A percentile compares a stretch with the other conserved stretches of the same genome.
phyloP scores from a whole-genome alignment of 2,888 invertebrate genomes.

The Portevinia maculata region DNA sequence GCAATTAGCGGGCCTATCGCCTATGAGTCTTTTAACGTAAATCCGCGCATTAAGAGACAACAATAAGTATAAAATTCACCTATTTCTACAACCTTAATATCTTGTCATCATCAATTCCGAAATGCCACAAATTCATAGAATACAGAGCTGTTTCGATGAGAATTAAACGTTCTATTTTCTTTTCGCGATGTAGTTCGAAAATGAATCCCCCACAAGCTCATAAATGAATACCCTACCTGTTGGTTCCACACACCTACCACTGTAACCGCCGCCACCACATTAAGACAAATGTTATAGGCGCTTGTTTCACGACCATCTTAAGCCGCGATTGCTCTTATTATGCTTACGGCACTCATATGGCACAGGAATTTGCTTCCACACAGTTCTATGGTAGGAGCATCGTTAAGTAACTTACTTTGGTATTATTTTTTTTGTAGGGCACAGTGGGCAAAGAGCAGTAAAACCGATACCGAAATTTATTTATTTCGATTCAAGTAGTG shows the following conservation, averaged over 20 bases:
- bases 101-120: no score
- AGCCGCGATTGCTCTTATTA: slow-evolving; percentile 13
- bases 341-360: slow-evolving; percentile 6
- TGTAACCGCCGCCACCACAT: background rate
- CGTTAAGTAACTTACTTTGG: background rate
- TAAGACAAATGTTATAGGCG: background rate
- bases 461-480: background rate
- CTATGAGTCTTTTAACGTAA: no score
- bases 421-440: background rate
- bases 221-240: no score
- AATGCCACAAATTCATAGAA: no score
- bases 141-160: no score
- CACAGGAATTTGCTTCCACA: background rate
- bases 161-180: no score
- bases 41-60: no score
- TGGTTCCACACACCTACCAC: background rate
- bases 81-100: no score
- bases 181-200: no score
- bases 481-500: fast-evolving
- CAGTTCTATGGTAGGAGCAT: background rate
- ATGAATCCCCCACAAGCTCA: no score
- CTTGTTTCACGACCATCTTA: slow-evolving; percentile 7
- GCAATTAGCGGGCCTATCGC: no score
- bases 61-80: no score
- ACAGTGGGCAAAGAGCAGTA: background rate